phyloP scores from a whole-genome alignment of 2,113 vertebrate species.

The Neolamprologus tretocephalus region DNA sequence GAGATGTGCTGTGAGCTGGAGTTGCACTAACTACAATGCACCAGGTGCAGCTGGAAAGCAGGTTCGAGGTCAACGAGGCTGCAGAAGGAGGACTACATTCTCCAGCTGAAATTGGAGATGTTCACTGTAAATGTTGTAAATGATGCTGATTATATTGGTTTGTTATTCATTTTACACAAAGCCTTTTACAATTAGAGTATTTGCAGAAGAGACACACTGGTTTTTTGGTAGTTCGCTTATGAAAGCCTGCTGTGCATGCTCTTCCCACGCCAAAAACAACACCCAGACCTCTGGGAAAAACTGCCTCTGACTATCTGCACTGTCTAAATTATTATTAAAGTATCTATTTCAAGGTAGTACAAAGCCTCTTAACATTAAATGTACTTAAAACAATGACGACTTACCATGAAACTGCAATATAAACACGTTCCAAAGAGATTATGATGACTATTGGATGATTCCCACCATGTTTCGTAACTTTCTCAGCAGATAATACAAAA shows the following conservation, averaged over 20 bases:
- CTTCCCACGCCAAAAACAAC: neutral
- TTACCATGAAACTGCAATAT: neutral
- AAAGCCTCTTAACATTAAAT: neutral
- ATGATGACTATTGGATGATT: neutral
- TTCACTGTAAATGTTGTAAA: neutral
- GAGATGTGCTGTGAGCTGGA: neutral
- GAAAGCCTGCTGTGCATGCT: neutral
- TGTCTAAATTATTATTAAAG: neutral
- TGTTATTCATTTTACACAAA: neutral
- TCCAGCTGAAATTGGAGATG: neutral
- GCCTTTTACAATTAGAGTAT: neutral
- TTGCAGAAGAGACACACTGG: neutral
- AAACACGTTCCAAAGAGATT: neutral
- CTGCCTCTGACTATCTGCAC: neutral
- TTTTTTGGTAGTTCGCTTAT: fast-evolving
- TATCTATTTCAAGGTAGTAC: neutral
- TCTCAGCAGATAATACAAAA: neutral
- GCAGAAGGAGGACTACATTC: neutral
- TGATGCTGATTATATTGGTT: neutral
- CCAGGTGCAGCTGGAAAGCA: neutral
- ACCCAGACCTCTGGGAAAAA: neutral
- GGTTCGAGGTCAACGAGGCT: fast-evolving
- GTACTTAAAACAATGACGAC: neutral
- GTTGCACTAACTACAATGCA: neutral
- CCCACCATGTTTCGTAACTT: neutral